Evolutionary conservation across 2,888 invertebrate species (phyloP), one percentile per base, ranked within the genome.

Genomic region (Dioctria linearis): DNA sequence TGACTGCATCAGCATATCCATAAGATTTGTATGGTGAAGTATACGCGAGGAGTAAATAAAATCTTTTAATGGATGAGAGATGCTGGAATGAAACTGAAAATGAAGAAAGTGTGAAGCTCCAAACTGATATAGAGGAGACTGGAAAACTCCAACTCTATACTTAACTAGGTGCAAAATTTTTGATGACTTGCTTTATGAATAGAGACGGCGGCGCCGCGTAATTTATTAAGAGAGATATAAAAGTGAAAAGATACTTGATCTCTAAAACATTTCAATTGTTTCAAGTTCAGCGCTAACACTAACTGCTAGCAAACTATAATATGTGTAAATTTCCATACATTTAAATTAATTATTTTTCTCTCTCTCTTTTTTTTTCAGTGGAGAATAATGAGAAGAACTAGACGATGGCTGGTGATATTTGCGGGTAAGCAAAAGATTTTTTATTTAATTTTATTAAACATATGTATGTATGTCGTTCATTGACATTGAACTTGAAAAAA

Each of bases 391-490:
- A 91, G 88, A 87, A 89, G 89, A 86, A 90, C 89, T 86, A 90
- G 90, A 86, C 87, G 90, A 86, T 91, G 91, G 91, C 88, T 90
- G 84, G 88, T 90, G 51, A 86, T 90, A 85, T 89, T 90, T 86
- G 89, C 90, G 87, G 91, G 91, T 91, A 86, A 87, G 89, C 84
- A 57, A 57, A 25, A 25, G 25, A 25, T 25, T 25, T 25, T 1
- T 25, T 25, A 25, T 25, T 25, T 25, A 25, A 25, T 25, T 25
- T 25, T 25, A 25, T 25, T 25, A 25, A 25, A 25, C 25, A 25
- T 25, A 25, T 25, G 25, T 25, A 25, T 25, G 25, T 25, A 25
- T 25, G 25, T 25, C 25, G 25, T 25, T 25, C 25, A 25, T 25
- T 25, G 25, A 25, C 25, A 25, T 25, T 25, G 25, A 25, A 25